Evolutionary conservation across 64 coral and sea anemone genomes (phyloP), one percentile per base, ranked within the genome.

Genomic region (Montipora capricornis): DNA sequence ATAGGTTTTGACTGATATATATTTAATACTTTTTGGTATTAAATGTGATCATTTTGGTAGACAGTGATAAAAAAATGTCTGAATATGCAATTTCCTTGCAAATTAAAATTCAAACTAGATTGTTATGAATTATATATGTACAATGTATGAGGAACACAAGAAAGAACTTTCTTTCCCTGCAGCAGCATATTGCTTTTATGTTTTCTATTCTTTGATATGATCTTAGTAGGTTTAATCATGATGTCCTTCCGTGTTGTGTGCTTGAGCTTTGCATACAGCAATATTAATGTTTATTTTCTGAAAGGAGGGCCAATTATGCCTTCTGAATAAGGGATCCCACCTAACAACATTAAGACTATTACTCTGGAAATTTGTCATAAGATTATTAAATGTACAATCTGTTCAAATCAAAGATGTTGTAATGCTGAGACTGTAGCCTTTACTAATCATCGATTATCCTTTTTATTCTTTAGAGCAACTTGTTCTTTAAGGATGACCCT

Each of bases 401-500:
- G 37, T 37, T 37, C 37, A 37, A 37, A 37, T 37, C 37, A 37
- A 37, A 37, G 37, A 37, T 37, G 37, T 37, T 37, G 37, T 37
- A 1, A 37, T 37, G 9, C 14, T 11, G 9, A 64, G 4, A 64
- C 14, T 1, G 9, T 12, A 64, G 61, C 14, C 20, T 15, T 20
- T 24, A 71, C 20, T 71, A 20, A 71, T 19, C 17, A 20, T n/a
- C 13, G 8, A 37, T 44, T 61, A 61, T 82, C 26, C 15, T 88
- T 80, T 86, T 37, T 37, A 76, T 26, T 75, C 55, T 89, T 37
- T 80, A 97, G 96, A 97, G 96, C 80, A 95, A 92, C 94, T 85
- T 97, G 89, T 97, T 97, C 90, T 97, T 97, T 88, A 97, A 97
- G 75, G 96, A 97, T 83, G 96, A 97, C 45, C 93, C 88, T 29